phyloP scores from a whole-genome alignment of 2,113 vertebrate genomes.

The Ramphastos sulfuratus region DNA sequence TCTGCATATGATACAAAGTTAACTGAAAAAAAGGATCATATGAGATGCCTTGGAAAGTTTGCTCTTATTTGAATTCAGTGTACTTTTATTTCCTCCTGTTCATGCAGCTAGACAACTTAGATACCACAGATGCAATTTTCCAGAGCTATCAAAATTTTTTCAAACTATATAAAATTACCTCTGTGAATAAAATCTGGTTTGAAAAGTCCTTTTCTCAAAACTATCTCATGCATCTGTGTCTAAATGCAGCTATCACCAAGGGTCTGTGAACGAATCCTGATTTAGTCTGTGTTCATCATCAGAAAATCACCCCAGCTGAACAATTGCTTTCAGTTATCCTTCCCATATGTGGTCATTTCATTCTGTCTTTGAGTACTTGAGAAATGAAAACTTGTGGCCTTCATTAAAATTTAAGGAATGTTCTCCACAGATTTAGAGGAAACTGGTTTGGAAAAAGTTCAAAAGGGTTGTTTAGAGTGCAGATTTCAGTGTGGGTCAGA shows the following conservation, averaged over 20 bases:
- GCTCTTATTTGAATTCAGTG: not conserved
- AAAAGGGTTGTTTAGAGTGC: not conserved
- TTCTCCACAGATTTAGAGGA: constrained; percentile 45
- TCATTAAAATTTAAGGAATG: constrained; percentile 63
- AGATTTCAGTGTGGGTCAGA: not conserved
- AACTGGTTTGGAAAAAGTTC: constrained; percentile 48
- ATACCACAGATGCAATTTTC: not conserved
- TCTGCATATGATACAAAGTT: not conserved
- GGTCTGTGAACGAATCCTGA: not conserved
- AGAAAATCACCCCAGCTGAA: not conserved
- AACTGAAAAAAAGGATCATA: not conserved
- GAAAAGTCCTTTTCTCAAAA: not conserved
- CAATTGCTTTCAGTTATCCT: constrained; percentile 2
- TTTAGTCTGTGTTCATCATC: not conserved
- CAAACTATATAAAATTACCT: not conserved
- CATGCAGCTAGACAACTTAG: not conserved
- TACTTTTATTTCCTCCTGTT: not conserved
- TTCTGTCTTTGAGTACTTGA: constrained; percentile 38
- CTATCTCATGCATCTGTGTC: not conserved
- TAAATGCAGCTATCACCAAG: not conserved
- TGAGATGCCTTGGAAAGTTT: not conserved
- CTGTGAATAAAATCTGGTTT: not conserved
- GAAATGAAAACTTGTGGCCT: constrained; percentile 56
- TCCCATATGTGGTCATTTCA: constrained; percentile 26
- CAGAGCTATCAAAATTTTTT: not conserved